phyloP scores from a whole-genome alignment of 1,140 invertebrate species.

The Panagrolaimus sp. region DNA sequence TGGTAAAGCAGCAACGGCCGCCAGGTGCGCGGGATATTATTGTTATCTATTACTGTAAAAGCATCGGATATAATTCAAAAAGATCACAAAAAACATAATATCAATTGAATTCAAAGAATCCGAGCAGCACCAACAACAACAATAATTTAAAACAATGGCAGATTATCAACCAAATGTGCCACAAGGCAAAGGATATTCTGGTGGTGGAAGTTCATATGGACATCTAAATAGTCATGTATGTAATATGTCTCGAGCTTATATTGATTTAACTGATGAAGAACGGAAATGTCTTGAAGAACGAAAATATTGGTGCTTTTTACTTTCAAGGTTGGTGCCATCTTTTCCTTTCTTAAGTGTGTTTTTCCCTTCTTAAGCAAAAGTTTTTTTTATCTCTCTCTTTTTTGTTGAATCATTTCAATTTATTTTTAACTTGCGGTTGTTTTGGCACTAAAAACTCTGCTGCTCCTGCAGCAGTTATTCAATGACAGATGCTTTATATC shows the following conservation, averaged over 20 bases:
- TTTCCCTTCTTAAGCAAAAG: neutral
- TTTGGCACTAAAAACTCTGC: too few relatives aligned
- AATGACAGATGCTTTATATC: too few relatives aligned
- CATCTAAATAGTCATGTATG: conserved; percentile 21
- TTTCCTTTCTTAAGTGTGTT: too few relatives aligned
- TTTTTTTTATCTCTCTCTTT: neutral
- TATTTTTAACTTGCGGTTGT: too few relatives aligned
- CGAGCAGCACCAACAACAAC: neutral
- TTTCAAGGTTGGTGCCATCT: conserved; percentile 46
- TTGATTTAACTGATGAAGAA: conserved; percentile 57
- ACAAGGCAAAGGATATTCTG: conserved; percentile 1
- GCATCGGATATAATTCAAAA: too few relatives aligned
- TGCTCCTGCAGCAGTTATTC: too few relatives aligned
- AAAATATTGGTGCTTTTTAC: conserved; percentile 57
- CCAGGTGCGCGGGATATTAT: conserved; percentile 14
- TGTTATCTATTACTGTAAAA: too few relatives aligned
- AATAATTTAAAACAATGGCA: conserved; percentile 1
- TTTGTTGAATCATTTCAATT: too few relatives aligned
- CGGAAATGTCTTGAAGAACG: conserved; percentile 58
- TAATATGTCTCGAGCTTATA: conserved; percentile 50
- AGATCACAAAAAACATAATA: neutral
- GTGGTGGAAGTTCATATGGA: neutral
- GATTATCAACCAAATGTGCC: neutral
- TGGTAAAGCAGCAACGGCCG: conserved; percentile 13
- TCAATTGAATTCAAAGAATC: neutral